Evolutionary conservation across 2,888 invertebrate genomes (phyloP).

Genomic region (Lycocerus yunnanus): DNA sequence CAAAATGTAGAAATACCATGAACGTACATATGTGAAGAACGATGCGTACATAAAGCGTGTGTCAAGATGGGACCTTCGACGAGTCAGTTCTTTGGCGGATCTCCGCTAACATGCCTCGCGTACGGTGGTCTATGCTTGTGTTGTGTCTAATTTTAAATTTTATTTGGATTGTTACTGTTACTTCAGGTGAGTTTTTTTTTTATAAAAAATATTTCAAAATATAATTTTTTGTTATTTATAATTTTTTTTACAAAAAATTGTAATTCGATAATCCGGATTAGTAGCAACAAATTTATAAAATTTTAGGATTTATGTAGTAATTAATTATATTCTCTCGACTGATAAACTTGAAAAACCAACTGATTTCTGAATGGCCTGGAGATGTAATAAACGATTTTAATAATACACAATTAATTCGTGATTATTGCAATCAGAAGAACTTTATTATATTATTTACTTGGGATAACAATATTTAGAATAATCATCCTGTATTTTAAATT

Average conservation of each 20-base stretch:
- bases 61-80: conserved; percentile 47
- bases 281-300: not conserved
- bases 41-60: conserved; percentile 42
- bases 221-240: not conserved
- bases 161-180: conserved; percentile 39
- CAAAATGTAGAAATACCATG: conserved; percentile 1
- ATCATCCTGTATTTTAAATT: not conserved
- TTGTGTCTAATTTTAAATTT: conserved; percentile 38
- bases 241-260: not conserved
- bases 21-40: conserved; percentile 27
- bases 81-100: conserved; percentile 51
- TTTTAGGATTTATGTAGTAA: not conserved
- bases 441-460: not conserved
- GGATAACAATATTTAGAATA: not conserved
- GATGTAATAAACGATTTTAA: not conserved
- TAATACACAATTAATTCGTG: not conserved
- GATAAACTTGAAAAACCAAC: not conserved
- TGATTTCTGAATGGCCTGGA: not conserved
- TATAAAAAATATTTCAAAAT: not conserved
- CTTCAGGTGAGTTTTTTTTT: conserved; percentile 38
- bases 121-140: conserved; percentile 43
- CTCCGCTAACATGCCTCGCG: conserved; percentile 50
- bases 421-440: not conserved
- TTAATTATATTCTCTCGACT: not conserved
- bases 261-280: not conserved